Percentiles rank a stretch among this genome's conserved stretches.
These are phyloP conservation scores for Papilio elwesi DNA, from an alignment of 2,888 invertebrate species.

Conservation along the genomic window DNA sequence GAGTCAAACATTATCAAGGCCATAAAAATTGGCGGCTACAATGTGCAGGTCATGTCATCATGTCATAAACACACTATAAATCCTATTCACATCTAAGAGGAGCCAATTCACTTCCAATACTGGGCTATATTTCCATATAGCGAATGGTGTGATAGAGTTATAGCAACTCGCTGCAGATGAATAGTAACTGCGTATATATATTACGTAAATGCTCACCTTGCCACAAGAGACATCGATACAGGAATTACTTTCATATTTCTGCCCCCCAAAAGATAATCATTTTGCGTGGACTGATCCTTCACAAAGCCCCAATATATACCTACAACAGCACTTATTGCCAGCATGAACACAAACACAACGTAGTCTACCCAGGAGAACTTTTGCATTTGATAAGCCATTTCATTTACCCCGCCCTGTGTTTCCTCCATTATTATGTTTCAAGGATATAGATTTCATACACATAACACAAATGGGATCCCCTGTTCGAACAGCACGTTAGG, in stretches of 20 bases:
- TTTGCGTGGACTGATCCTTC: conserved; percentile 85
- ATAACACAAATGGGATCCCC: conserved; percentile 58
- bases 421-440: conserved; percentile 59
- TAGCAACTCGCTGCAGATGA: neutral
- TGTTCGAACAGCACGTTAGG: conserved; percentile 60
- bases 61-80: too few relatives aligned
- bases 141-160: neutral
- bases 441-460: conserved; percentile 44
- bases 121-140: too few relatives aligned
- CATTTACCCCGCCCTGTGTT: conserved; percentile 68
- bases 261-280: conserved; percentile 92
- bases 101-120: too few relatives aligned
- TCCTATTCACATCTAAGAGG: too few relatives aligned
- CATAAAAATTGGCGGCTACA: too few relatives aligned
- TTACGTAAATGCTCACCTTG: conserved; percentile 84
- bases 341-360: conserved; percentile 90
- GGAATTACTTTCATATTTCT: conserved; percentile 93
- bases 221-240: conserved; percentile 92
- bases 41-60: too few relatives aligned
- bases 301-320: conserved; percentile 93
- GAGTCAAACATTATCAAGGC: too few relatives aligned
- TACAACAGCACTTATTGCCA: conserved; percentile 89
- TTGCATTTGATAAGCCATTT: conserved; percentile 82
- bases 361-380: conserved; percentile 90
- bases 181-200: neutral